Evolutionary conservation across 2,113 vertebrate genomes (phyloP).

Genomic region (Mastomys natalensis): DNA sequence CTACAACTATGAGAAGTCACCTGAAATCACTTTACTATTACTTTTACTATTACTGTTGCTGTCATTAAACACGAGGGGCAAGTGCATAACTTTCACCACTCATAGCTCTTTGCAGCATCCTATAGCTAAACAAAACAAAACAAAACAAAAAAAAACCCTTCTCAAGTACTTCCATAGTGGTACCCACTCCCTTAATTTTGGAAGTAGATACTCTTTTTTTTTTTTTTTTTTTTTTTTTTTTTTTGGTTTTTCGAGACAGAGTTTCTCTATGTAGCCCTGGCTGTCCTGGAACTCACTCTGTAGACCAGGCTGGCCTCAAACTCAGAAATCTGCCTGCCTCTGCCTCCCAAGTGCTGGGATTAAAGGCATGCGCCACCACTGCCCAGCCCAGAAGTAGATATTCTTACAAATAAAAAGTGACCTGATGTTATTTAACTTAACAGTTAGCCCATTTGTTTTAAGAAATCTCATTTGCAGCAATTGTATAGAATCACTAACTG

Average conservation of each 20-base stretch:
- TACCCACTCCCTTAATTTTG: not conserved
- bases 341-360: too few species aligned
- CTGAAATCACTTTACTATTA: not conserved
- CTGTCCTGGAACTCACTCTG: too few species aligned
- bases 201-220: constrained; percentile 40
- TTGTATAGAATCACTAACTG: not conserved
- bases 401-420: constrained; percentile 37
- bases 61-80: not conserved
- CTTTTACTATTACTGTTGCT: not conserved
- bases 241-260: too few species aligned
- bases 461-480: not conserved
- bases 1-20: not conserved
- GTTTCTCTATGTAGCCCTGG: too few species aligned
- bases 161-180: not conserved
- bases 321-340: too few species aligned
- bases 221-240: too few species aligned
- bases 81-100: not conserved
- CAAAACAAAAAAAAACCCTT: not conserved
- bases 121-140: too few species aligned
- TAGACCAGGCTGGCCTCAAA: too few species aligned
- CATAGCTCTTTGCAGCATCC: not conserved
- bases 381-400: too few species aligned
- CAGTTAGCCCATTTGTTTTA: constrained; percentile 30
- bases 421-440: not conserved
- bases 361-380: too few species aligned